Conservation (phyloP, 2,888 invertebrate genomes). For the Fragum whitleyi region DNA sequence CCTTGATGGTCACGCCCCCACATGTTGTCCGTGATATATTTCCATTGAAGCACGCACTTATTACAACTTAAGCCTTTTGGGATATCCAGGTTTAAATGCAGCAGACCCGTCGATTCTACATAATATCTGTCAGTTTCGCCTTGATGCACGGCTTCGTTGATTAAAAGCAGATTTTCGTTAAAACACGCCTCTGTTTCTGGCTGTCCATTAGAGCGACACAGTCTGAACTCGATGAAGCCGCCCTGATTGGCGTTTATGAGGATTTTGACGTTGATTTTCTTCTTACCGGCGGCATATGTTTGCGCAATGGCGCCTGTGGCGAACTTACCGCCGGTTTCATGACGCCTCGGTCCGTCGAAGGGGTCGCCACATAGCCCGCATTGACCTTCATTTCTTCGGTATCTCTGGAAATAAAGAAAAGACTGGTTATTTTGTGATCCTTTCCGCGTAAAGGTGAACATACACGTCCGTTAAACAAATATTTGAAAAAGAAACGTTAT, state of each 20-base stretch:
- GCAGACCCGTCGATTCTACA: constrained; percentile 90
- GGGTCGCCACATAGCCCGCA: constrained; percentile 96
- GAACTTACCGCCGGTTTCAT: constrained; percentile 78
- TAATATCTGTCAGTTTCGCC: constrained; percentile 86
- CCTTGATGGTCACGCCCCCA: constrained; percentile 49
- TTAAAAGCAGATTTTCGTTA: constrained; percentile 65
- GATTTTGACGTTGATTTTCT: constrained; percentile 50
- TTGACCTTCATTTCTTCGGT: constrained; percentile 87
- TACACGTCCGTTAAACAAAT: background rate
- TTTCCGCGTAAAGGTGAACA: background rate
- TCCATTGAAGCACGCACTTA: constrained; percentile 95
- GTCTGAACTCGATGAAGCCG: constrained; percentile 79
- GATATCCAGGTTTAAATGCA: constrained; percentile 87
- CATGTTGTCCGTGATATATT: constrained; percentile 90
- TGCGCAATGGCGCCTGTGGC: constrained; percentile 73
- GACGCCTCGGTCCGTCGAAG: constrained; percentile 84
- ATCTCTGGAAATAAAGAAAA: constrained; percentile 45
- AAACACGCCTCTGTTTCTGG: constrained; percentile 71
- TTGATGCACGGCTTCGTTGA: constrained; percentile 12
- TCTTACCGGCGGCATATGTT: constrained; percentile 17
- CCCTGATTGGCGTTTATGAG: constrained; percentile 76
- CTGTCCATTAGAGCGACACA: constrained; percentile 72
- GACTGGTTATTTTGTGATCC: no score
- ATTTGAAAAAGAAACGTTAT: no score
- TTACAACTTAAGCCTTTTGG: constrained; percentile 91